Evolutionary conservation across 2,113 vertebrate genomes (phyloP).

Genomic region (Daphoenositta chrysoptera): DNA sequence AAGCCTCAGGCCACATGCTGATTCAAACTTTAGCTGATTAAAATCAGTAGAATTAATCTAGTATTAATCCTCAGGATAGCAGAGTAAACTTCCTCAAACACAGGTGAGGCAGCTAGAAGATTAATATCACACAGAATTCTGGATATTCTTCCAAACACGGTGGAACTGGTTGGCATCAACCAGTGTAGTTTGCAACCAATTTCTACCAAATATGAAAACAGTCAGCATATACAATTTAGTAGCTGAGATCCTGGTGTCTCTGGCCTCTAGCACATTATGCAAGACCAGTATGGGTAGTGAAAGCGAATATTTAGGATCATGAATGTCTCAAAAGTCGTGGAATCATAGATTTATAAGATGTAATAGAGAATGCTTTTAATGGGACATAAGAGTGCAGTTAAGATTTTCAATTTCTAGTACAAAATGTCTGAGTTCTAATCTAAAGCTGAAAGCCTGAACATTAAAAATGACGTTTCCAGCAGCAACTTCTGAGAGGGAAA

Average conservation of each 20-base stretch:
- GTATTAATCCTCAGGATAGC: neutral
- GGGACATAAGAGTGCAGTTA: neutral
- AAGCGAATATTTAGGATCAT: neutral
- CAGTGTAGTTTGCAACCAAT: neutral
- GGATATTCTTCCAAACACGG: neutral
- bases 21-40: neutral
- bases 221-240: neutral
- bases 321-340: neutral
- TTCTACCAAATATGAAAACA: neutral
- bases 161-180: neutral
- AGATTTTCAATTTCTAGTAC: neutral
- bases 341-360: neutral
- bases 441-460: neutral
- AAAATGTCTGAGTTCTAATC: neutral
- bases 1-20: neutral
- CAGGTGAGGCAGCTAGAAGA: neutral
- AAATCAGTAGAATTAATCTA: neutral
- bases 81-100: neutral
- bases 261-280: neutral
- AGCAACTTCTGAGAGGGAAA: neutral
- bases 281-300: neutral
- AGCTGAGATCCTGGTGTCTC: neutral
- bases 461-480: neutral
- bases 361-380: neutral
- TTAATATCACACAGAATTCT: neutral